These are phyloP conservation scores for Cynocephalus volans DNA, from an alignment of 2,113 vertebrate species.

Conservation along the genomic window DNA sequence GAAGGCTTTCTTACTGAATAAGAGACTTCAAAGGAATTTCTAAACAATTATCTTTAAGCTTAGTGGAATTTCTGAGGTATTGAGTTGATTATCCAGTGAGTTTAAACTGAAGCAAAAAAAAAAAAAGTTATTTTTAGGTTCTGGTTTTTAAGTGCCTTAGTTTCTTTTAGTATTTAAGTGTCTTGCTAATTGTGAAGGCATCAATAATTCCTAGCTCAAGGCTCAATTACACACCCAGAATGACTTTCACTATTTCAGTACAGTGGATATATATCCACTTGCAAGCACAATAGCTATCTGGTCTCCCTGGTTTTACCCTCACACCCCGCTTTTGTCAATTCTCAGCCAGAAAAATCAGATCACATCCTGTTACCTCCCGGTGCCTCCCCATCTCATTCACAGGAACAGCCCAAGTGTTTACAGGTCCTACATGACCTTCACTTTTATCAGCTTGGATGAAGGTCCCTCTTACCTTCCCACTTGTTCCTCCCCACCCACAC, in stretches of 20 bases:
- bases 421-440: neutral
- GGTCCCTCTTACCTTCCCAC: too few relatives aligned
- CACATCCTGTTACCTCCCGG: neutral
- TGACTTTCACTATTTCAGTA: neutral
- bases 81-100: neutral
- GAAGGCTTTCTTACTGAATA: neutral
- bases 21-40: neutral
- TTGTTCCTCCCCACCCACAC: accelerated
- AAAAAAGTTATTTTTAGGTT: neutral
- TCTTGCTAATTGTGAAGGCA: neutral
- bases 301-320: neutral
- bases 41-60: neutral
- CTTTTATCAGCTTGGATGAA: too few relatives aligned
- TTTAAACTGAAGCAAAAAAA: neutral
- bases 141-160: neutral
- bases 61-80: neutral
- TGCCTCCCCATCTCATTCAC: neutral
- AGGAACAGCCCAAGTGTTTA: neutral
- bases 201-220: neutral
- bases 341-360: neutral
- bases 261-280: neutral
- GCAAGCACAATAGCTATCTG: neutral
- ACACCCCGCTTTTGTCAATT: neutral
- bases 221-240: neutral
- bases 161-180: neutral